phyloP scores from a whole-genome alignment of 2,888 invertebrate species.

The Drosophila imparisetae region DNA sequence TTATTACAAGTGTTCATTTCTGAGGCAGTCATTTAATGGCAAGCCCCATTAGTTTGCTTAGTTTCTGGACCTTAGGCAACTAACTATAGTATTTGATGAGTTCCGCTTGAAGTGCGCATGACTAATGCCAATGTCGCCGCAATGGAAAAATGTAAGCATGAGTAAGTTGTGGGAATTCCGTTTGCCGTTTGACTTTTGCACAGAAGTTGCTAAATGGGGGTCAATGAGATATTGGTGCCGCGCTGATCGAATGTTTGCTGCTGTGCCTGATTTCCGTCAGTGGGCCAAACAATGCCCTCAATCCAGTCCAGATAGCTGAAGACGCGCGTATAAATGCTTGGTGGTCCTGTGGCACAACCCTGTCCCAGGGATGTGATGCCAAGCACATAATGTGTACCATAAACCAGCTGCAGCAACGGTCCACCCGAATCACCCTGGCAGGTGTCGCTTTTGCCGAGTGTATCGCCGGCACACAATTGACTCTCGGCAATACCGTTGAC shows the following conservation, averaged over 20 bases:
- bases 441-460: slow-evolving; percentile 44
- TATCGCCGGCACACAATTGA: slow-evolving; percentile 68
- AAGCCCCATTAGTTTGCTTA: neutral
- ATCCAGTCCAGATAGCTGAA: slow-evolving; percentile 78
- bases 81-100: neutral
- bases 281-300: slow-evolving; percentile 75
- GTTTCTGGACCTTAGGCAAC: no score
- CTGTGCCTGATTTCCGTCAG: neutral
- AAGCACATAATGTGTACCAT: slow-evolving; percentile 27
- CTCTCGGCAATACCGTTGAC: slow-evolving; percentile 35
- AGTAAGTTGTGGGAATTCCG: neutral
- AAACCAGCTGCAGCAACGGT: slow-evolving; percentile 45
- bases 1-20: no score
- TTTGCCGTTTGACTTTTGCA: neutral
- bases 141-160: neutral
- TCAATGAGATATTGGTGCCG: neutral
- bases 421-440: slow-evolving; percentile 74
- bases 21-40: neutral
- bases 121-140: neutral
- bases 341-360: slow-evolving; percentile 76
- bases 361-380: slow-evolving; percentile 73
- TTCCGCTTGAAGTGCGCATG: neutral
- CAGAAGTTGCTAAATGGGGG: neutral
- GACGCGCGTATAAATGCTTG: slow-evolving; percentile 76
- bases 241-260: slow-evolving; percentile 47